A percentile compares a stretch with the other conserved stretches of the same genome.
phyloP scores from a whole-genome alignment of 92 coral and sea anemone species.

The Nematostella vectensis region DNA sequence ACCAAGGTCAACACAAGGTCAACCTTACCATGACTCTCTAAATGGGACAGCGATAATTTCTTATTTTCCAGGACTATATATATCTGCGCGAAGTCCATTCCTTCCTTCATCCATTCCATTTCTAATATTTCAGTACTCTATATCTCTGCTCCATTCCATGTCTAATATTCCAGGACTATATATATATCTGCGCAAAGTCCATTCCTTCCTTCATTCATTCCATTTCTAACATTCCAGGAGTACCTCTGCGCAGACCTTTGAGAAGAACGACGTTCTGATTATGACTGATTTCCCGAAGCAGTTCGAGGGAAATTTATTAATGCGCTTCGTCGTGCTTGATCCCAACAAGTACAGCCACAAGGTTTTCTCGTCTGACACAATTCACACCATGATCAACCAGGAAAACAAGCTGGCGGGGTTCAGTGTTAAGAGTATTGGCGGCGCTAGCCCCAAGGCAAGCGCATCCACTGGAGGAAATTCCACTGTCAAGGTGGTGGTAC shows the following conservation, averaged over 20 bases:
- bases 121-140: too few relatives aligned
- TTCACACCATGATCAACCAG: conserved; percentile 7
- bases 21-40: too few relatives aligned
- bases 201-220: too few relatives aligned
- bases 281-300: neutral
- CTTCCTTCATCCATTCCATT: too few relatives aligned
- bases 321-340: conserved; percentile 8
- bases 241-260: neutral
- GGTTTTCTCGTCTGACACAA: neutral
- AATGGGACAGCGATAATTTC: too few relatives aligned
- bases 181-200: too few relatives aligned
- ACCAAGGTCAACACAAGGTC: too few relatives aligned
- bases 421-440: conserved; percentile 2
- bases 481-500: conserved; percentile 9
- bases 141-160: too few relatives aligned
- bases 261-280: conserved; percentile 5
- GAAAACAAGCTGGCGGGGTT: conserved; percentile 17
- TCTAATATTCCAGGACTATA: too few relatives aligned
- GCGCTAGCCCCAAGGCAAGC: neutral
- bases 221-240: too few relatives aligned
- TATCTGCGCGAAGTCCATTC: too few relatives aligned
- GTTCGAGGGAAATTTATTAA: conserved; percentile 1
- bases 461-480: neutral
- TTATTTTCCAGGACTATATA: too few relatives aligned
- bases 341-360: conserved; percentile 6